Evolutionary conservation across 2,888 invertebrate species (phyloP).

Genomic region (Rhimphoctona megacephalus): DNA sequence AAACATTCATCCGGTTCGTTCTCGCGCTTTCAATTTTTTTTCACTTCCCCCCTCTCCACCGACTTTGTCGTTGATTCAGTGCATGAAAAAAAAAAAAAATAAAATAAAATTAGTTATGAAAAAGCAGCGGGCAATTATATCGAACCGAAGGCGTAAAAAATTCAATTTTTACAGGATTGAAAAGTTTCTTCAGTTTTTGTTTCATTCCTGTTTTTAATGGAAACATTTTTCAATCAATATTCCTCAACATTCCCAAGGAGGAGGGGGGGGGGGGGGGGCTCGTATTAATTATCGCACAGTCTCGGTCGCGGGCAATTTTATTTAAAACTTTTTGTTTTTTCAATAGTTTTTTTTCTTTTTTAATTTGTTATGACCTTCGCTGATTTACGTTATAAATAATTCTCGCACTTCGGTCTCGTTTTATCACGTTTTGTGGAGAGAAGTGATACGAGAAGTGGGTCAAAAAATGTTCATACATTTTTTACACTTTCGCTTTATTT

Average conservation of each 20-base stretch:
- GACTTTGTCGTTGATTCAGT: not conserved
- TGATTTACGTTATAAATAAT: not conserved
- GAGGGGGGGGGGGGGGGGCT: not conserved
- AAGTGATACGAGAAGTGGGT: not conserved
- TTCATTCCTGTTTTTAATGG: conserved; percentile 6
- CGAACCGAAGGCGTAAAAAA: not conserved
- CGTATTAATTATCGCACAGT: conserved; percentile 2
- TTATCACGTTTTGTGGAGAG: not conserved
- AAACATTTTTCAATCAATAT: not conserved
- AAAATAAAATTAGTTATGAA: not conserved
- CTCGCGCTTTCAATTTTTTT: not conserved
- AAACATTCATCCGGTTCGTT: conserved; percentile 9
- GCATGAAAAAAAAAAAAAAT: not conserved
- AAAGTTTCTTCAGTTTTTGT: not conserved
- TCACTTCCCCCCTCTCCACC: not conserved
- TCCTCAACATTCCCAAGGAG: not conserved
- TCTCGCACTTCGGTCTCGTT: not conserved
- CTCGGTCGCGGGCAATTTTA: conserved; percentile 4
- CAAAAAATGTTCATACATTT: not conserved
- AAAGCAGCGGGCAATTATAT: conserved; percentile 25
- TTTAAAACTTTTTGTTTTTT: not conserved
- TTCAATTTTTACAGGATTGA: not conserved
- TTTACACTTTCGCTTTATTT: not conserved
- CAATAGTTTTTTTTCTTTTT: not conserved
- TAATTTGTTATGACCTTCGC: not conserved